Percentiles rank a stretch among this genome's conserved stretches.
phyloP scores from a whole-genome alignment of 2,113 vertebrate genomes.

The Paraplagusia blochii region DNA sequence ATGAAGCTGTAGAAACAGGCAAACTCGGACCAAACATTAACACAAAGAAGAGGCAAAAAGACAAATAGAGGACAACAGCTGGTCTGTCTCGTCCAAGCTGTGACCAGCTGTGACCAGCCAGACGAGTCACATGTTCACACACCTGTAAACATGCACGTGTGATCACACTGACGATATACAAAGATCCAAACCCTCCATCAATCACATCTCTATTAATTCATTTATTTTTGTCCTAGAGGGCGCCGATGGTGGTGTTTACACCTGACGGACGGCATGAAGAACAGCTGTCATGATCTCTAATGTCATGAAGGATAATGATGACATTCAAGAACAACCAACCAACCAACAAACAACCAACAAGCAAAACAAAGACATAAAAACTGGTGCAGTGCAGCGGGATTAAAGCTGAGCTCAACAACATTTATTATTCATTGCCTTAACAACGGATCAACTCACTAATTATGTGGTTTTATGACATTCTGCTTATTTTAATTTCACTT shows the following conservation, averaged over 20 bases:
- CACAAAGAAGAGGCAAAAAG: neutral
- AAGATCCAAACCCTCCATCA: constrained; percentile 10
- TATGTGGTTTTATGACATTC: neutral
- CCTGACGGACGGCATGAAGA: constrained; percentile 6
- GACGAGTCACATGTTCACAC: constrained; percentile 18
- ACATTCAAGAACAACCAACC: neutral
- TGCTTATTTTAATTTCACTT: no score
- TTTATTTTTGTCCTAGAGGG: constrained; percentile 6
- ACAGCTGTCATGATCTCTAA: neutral
- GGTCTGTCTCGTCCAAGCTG: constrained; percentile 2
- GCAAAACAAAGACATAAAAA: neutral
- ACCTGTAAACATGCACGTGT: constrained; percentile 6
- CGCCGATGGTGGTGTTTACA: constrained; percentile 6
- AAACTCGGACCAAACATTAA: neutral
- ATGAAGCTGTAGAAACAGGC: neutral
- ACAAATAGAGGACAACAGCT: constrained; percentile 22
- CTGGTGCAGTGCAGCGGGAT: neutral
- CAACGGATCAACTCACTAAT: neutral
- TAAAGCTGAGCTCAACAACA: neutral
- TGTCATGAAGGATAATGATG: neutral
- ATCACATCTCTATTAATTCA: constrained; percentile 21
- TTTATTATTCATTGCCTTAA: neutral
- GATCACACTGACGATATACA: neutral
- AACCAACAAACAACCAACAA: neutral
- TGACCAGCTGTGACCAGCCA: constrained; percentile 14